A percentile compares a stretch with the other conserved stretches of the same genome.
These are phyloP conservation scores for Formicarius rufipectus DNA, from an alignment of 2,113 vertebrate species.

Conservation along the genomic window DNA sequence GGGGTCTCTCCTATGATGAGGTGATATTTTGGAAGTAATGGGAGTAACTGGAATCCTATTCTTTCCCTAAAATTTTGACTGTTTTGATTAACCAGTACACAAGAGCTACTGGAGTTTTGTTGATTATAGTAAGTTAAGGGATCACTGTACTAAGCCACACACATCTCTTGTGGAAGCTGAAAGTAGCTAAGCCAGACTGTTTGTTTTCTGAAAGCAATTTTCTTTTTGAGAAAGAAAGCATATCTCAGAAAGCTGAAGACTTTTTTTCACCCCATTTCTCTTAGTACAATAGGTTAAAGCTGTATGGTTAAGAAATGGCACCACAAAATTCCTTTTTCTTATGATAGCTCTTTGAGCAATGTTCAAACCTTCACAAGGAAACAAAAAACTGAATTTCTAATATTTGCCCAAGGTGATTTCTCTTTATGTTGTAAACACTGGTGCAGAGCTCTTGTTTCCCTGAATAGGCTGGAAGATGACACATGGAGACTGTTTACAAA, in stretches of 20 bases:
- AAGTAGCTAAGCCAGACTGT: neutral
- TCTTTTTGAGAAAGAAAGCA: neutral
- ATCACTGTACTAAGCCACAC: neutral
- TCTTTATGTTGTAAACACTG: neutral
- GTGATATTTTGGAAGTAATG: neutral
- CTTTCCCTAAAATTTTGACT: neutral
- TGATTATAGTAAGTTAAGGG: neutral
- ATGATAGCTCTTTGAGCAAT: neutral
- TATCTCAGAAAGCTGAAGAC: neutral
- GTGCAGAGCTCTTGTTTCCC: neutral
- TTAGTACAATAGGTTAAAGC: neutral
- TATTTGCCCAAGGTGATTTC: neutral
- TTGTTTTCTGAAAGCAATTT: neutral
- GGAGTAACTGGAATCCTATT: neutral
- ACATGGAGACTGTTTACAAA: neutral
- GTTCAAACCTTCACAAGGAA: neutral
- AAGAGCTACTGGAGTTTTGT: neutral
- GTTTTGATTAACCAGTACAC: neutral
- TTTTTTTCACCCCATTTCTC: neutral
- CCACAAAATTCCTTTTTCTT: neutral
- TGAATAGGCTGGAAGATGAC: neutral
- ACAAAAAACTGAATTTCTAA: neutral
- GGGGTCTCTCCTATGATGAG: neutral
- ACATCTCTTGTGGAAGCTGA: neutral
- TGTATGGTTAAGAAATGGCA: neutral